Evolutionary conservation across 2,113 vertebrate species (phyloP), one percentile per base, ranked within the genome.

Genomic region (Cephalopholis sonnerati): DNA sequence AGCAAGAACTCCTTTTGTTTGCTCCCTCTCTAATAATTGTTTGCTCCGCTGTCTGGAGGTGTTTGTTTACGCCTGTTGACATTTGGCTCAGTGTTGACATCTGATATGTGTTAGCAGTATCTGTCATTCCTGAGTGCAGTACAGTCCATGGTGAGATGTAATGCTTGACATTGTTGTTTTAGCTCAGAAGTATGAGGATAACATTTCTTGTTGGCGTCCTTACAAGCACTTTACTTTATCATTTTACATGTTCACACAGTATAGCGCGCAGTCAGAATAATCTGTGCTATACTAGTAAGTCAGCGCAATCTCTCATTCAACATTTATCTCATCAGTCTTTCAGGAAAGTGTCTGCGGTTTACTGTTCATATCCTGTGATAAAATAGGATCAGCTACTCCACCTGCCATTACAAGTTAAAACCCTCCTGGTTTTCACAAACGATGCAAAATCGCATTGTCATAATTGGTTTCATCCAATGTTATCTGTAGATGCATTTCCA

Each of bases 21-120:
- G 70, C 77, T 64, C 17, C 18, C n/a, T 58, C 76, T 67, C 5
- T 84, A 79, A 92, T 79, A 81, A 85, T 53, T 86, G 84, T 89
- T 87, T 83, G 75, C 44, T 75, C 68, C 51, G 82, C 79, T 64
- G 81, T 87, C 82, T 93, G 84, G 44, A 82, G 66, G 70, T 82
- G 67, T 72, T 85, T 78, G 64, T 87, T 82, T 89, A 66, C 44
- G 41, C 58, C 59, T 85, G 82, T 76, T 89, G 74, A 83, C 82
- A 71, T 85, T 85, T 82, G 76, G 77, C 73, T 87, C 68, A 59
- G 69, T 63, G 77, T 70, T 75, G 64, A 67, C 67, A 41, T 77
- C 16, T 72, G 75, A 82, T 68, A 83, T 64, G 72, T 58, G 78
- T 61, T 20, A 44, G 64, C 2, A 12, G 24, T 77, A 62, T 59